These are phyloP conservation scores for Dermatemys mawii DNA, from an alignment of 2,113 vertebrate species.

Conservation along the genomic window DNA sequence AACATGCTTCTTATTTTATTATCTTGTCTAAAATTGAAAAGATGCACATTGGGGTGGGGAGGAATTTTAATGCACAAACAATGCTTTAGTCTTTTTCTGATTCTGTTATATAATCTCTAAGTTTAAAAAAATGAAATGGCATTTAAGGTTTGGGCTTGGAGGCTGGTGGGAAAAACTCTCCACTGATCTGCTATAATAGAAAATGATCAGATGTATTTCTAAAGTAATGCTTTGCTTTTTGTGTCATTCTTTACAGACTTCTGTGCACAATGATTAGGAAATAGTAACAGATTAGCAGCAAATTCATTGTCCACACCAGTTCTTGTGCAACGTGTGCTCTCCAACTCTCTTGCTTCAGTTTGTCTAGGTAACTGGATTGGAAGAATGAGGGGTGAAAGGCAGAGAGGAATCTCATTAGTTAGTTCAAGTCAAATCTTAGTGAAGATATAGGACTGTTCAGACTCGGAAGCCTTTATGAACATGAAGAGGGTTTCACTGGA, in stretches of 20 bases:
- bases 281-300: slow-evolving; percentile 19
- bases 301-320: slow-evolving; percentile 24
- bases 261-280: background rate
- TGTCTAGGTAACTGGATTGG: slow-evolving; percentile 7
- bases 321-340: slow-evolving; percentile 50
- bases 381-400: background rate
- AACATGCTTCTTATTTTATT: slow-evolving; percentile 30
- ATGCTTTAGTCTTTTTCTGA: background rate
- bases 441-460: background rate
- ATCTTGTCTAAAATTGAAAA: slow-evolving; percentile 53
- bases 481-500: background rate
- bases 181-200: background rate
- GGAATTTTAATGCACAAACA: background rate
- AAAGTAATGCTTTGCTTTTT: background rate
- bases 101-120: background rate
- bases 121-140: background rate
- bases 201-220: background rate
- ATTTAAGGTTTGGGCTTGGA: background rate
- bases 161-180: background rate
- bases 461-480: background rate
- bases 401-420: slow-evolving; percentile 13
- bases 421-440: slow-evolving; percentile 34
- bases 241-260: background rate
- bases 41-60: background rate
- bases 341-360: slow-evolving; percentile 37